Base-by-base conservation (phyloP, 2,113 vertebrate genomes). In the Pavo muticus region DNA sequence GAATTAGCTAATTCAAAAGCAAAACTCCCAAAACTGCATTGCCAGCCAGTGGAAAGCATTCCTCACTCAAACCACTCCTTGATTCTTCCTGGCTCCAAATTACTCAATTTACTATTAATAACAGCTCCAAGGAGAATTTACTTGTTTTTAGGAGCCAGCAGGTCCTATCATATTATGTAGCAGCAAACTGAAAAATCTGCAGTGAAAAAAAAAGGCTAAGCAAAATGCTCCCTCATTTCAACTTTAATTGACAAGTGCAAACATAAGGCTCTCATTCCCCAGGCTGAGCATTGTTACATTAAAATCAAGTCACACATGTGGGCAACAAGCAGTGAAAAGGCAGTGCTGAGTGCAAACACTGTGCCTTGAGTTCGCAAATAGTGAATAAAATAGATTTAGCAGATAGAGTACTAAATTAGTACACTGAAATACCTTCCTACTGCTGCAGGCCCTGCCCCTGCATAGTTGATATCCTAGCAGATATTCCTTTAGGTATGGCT, bases 231-330 rank as follows among this genome's bases (percentile, higher is more conserved):
- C 85, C 50, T 86, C 60, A 37, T 95, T 91, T 95, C 88, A 90
- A 47, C 88, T 69, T 94, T 94, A 95, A 93, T 78, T 94, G 94
- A 96, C 96, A 91, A 95, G 92, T 94, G 94, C 90, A 96, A 96
- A 96, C 88, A 96, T 93, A 95, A 96, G 90, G 94, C 72, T 68
- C 56, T 90, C 76, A 13, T 93, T 95, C 83, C 91, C 90, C 86
- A 92, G 88, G 88, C 93, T 89, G 60, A 77, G 83, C 84, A 64
- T 88, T 68, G 54, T 94, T 77, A 88, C 85, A 83, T 90, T 87
- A 84, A 95, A 90, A 90, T 90, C 47, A 74, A 68, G 76, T 96
- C 88, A 83, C 82, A 68, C 9, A 4, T 93, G 95, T 95, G 78
- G 90, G 94, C 91, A 95, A 88, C 72, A 77, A 94, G 82, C 93